phyloP scores from a whole-genome alignment of 1,140 invertebrate species.

The Scaptomyza pallida region DNA sequence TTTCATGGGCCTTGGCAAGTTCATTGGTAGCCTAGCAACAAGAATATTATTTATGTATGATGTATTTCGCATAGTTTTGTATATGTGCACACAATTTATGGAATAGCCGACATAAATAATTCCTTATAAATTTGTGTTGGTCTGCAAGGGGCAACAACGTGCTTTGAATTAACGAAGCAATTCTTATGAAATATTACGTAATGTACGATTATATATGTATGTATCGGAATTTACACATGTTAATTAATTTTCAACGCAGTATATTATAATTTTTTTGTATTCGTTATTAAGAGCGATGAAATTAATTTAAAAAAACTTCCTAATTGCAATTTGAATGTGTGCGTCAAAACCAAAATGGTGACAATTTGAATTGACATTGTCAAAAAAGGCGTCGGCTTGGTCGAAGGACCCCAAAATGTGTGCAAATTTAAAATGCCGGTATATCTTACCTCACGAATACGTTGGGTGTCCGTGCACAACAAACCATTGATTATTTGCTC shows the following conservation, averaged over 20 bases:
- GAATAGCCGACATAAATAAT: slow-evolving; percentile 21
- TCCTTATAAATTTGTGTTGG: slow-evolving; percentile 1
- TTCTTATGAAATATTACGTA: neutral
- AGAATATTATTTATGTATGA: slow-evolving; percentile 7
- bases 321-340: neutral
- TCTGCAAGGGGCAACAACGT: slow-evolving; percentile 16
- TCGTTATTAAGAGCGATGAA: too few species aligned
- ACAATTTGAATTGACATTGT: neutral
- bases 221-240: too few species aligned
- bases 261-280: neutral
- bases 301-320: neutral
- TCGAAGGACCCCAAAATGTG: slow-evolving; percentile 7
- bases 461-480: slow-evolving; percentile 70
- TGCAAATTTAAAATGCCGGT: neutral
- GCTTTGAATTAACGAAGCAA: slow-evolving; percentile 17
- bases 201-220: neutral
- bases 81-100: slow-evolving; percentile 24
- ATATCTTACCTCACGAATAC: slow-evolving; percentile 85
- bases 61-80: neutral
- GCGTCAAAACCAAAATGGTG: slow-evolving; percentile 12
- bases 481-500: slow-evolving; percentile 72
- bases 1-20: slow-evolving; percentile 87
- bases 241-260: too few species aligned
- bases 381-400: slow-evolving; percentile 20
- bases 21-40: slow-evolving; percentile 86